Conservation (phyloP, 2,113 vertebrate species). For the Aegotheles bennettii region DNA sequence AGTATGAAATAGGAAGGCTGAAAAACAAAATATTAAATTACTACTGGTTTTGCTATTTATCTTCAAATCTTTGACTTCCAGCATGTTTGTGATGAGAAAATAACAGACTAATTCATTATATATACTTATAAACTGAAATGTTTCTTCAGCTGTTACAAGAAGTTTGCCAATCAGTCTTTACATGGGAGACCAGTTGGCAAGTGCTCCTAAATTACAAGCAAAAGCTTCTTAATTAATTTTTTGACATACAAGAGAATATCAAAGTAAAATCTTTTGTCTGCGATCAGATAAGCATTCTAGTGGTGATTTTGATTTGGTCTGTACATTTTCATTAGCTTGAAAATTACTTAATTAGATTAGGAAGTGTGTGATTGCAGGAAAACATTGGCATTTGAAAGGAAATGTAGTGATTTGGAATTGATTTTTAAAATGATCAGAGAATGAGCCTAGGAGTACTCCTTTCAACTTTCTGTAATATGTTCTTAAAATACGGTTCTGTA, state of each 20-base stretch:
- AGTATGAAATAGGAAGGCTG: neutral
- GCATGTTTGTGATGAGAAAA: constrained; percentile 1
- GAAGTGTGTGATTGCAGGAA: neutral
- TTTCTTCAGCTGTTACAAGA: neutral
- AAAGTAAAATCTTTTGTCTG: neutral
- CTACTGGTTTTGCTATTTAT: too few relatives aligned
- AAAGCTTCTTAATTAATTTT: neutral
- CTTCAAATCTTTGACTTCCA: neutral
- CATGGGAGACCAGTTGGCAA: neutral
- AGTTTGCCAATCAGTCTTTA: neutral
- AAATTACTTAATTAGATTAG: neutral
- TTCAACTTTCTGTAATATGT: neutral
- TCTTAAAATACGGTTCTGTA: neutral
- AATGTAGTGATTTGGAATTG: neutral
- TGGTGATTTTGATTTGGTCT: neutral
- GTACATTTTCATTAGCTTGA: neutral
- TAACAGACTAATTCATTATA: neutral
- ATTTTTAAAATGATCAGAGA: neutral
- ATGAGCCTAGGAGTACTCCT: neutral
- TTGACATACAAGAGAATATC: neutral
- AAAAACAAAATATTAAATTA: too few relatives aligned
- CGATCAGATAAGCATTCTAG: neutral
- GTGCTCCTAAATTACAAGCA: neutral
- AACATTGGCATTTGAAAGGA: neutral
- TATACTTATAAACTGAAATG: neutral